Conservation (phyloP, 2,888 invertebrate species). For the Aleiodes leptofemur region DNA sequence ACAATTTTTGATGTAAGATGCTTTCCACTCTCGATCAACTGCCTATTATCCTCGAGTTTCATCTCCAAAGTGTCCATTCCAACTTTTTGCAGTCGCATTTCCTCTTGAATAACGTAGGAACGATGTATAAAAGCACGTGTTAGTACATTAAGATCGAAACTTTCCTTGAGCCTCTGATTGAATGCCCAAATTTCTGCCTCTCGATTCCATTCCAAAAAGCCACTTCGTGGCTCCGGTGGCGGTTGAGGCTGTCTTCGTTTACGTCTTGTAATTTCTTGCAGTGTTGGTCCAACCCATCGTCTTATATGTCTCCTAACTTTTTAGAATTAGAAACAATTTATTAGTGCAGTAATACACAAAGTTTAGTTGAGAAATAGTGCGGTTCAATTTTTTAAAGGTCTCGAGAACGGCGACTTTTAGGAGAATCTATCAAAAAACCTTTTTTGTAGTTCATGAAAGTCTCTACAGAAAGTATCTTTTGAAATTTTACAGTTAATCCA, state of each 20-base stretch:
- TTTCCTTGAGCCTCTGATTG: conserved; percentile 88
- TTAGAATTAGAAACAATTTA: conserved; percentile 36
- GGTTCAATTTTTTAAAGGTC: too few relatives aligned
- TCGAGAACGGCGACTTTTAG: too few relatives aligned
- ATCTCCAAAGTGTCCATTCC: conserved; percentile 80
- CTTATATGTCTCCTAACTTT: conserved; percentile 75
- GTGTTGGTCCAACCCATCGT: conserved; percentile 84
- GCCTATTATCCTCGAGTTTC: conserved; percentile 81
- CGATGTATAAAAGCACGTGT: conserved; percentile 87
- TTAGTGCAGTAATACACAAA: conserved; percentile 25
- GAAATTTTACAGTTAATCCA: too few relatives aligned
- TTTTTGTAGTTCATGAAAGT: too few relatives aligned
- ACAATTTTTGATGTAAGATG: conserved; percentile 82
- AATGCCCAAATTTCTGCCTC: conserved; percentile 92
- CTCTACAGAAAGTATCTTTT: too few relatives aligned
- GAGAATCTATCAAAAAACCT: too few relatives aligned
- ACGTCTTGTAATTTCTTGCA: conserved; percentile 80
- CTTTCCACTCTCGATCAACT: conserved; percentile 83
- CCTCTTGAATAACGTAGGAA: conserved; percentile 86
- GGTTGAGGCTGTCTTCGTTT: conserved; percentile 74
- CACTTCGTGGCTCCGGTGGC: conserved; percentile 77
- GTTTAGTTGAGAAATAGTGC: conserved; percentile 18
- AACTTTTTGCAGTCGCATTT: conserved; percentile 81
- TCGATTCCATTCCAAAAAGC: conserved; percentile 91
- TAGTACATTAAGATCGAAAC: conserved; percentile 84